A percentile compares a stretch with the other conserved stretches of the same genome.
Conservation (phyloP, 2,113 vertebrate species). For the Acanthochromis polyacanthus region DNA sequence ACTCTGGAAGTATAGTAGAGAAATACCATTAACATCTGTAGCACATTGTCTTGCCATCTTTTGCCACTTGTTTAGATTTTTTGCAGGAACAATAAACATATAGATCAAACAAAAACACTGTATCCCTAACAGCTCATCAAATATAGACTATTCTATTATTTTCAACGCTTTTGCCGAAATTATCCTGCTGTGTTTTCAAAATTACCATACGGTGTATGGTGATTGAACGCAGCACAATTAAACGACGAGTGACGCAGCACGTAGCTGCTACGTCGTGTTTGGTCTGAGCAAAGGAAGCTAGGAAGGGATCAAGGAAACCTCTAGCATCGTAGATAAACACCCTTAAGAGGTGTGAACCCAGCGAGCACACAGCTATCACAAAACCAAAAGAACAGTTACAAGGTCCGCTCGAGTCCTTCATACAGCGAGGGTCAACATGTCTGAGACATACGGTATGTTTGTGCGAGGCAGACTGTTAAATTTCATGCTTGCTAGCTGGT, state of each 20-base stretch:
- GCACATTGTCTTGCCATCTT: too few species aligned
- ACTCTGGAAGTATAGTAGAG: too few species aligned
- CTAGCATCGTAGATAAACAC: constrained; percentile 70
- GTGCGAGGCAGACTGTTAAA: background rate
- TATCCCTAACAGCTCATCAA: too few species aligned
- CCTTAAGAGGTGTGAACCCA: constrained; percentile 47
- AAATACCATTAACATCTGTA: too few species aligned
- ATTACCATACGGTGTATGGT: background rate
- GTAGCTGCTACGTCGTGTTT: constrained; percentile 50
- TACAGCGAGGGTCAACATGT: constrained; percentile 81
- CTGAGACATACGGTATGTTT: constrained; percentile 87
- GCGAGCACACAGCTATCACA: constrained; percentile 33
- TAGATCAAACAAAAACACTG: too few species aligned
- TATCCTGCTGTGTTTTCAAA: background rate
- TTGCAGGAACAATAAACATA: too few species aligned
- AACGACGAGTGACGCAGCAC: constrained; percentile 55
- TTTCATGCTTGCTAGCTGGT: constrained; percentile 31
- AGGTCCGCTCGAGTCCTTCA: constrained; percentile 49
- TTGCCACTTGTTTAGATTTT: too few species aligned
- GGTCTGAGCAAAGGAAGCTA: constrained; percentile 48
- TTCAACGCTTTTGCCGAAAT: too few species aligned
- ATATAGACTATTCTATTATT: too few species aligned
- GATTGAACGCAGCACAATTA: background rate
- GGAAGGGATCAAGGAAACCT: constrained; percentile 60
- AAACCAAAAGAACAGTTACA: constrained; percentile 21